Base-by-base conservation (phyloP, 1,140 invertebrate genomes). In the Panagrolaimus sp. region DNA sequence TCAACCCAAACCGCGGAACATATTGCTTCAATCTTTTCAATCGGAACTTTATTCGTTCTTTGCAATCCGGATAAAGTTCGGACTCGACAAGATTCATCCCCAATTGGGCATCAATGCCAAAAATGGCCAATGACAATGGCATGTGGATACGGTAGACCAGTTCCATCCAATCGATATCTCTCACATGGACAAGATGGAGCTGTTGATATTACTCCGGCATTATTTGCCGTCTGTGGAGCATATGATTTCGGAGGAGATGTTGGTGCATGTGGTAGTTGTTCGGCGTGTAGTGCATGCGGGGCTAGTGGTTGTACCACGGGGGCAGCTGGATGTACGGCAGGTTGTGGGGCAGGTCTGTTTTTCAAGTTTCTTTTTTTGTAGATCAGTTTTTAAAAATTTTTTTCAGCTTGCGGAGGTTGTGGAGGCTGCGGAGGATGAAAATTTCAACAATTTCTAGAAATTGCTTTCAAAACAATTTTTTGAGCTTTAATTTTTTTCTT, bases 61-160 rank as follows among this genome's bases (percentile, higher is more conserved):
- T 78, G 76, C 62, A 77, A 77, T 69, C 76, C 76, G 5, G 76
- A 78, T 58, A 77, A 78, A 48, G 67, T 80, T 12, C 68, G 76
- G 2, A 38, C 32, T 7, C 12, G 69, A 7, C 52, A 68, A 38
- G 78, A 78, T 21, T 43, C 45, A 2, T 66, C 63, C 8, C 38
- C 47, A 8, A 64, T 78, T 17, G 76, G 76, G 1, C 76, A 79
- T 65, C 74, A 77, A 43, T 76, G 68, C 46, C 70, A 78, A 26
- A 76, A 78, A 48, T 78, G 76, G 76, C 76, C 76, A 0, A 64
- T 78, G 71, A 72, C 78, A 14, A 26, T 78, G 17, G 78, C 76
- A 10, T 77, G 77, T 45, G 76, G 76, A 12, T 78, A 78, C 55
- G 76, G 76, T 28, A 48, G 68, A 14, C 68, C 70, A 1, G 44